phyloP scores from a whole-genome alignment of 2,797 vertebrate species.

The Danionella dracula region DNA sequence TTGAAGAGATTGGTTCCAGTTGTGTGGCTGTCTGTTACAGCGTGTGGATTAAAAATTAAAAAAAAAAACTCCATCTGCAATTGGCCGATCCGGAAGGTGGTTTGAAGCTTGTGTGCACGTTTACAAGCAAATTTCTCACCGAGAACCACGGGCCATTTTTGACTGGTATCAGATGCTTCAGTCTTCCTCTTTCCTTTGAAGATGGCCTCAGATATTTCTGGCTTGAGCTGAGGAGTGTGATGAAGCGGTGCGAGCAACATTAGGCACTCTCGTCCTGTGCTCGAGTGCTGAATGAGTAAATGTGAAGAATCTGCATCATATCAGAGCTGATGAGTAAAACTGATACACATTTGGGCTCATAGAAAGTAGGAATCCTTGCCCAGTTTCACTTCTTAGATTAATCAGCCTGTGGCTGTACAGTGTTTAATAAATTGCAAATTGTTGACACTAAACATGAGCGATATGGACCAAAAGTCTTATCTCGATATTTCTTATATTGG shows the following conservation, averaged over 20 bases:
- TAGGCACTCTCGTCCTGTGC: conserved; percentile 36
- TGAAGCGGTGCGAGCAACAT: conserved; percentile 16
- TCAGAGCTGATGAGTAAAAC: conserved; percentile 11
- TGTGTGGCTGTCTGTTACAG: conserved; percentile 12
- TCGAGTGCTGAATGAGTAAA: conserved; percentile 2
- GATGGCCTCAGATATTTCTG: conserved; percentile 19
- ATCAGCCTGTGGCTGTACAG: not conserved
- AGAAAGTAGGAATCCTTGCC: not conserved
- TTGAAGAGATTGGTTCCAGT: conserved; percentile 23
- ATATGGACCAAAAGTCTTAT: no score
- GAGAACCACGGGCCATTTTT: not conserved
- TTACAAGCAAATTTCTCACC: not conserved
- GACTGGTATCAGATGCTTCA: conserved; percentile 13
- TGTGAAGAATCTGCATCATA: not conserved
- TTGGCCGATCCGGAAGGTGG: not conserved
- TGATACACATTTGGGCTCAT: not conserved
- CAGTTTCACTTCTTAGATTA: not conserved
- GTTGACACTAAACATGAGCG: no score
- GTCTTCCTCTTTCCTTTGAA: conserved; percentile 2
- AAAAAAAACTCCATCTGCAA: conserved; percentile 3
- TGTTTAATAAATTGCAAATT: no score
- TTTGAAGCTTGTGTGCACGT: not conserved
- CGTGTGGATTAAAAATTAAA: not conserved
- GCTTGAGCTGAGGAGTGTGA: conserved; percentile 1
- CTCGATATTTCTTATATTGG: no score